Evolutionary conservation across 2,888 invertebrate species (phyloP).

Genomic region (Dusona sp.): DNA sequence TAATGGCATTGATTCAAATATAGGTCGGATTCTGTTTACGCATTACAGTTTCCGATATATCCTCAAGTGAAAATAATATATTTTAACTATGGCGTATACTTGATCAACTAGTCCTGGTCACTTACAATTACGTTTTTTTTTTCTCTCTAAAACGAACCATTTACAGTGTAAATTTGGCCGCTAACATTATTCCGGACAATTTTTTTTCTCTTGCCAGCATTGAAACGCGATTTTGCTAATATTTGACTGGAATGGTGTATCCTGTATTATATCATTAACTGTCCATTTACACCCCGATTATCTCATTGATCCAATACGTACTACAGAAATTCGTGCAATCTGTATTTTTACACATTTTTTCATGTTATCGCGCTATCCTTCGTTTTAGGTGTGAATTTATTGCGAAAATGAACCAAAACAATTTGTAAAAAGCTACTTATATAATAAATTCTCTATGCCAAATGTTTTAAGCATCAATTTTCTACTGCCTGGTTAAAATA

Average conservation of each 20-base stretch:
- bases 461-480: not conserved
- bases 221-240: conserved; percentile 16
- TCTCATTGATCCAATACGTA: not conserved
- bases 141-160: not conserved
- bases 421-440: conserved; percentile 54
- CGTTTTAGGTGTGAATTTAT: not conserved
- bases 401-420: not conserved
- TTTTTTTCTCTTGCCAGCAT: conserved; percentile 45
- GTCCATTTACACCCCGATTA: not conserved
- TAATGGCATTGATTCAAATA: conserved; percentile 53
- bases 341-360: conserved; percentile 13
- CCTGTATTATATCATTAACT: not conserved
- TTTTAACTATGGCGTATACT: not conserved
- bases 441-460: conserved; percentile 44
- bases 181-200: not conserved
- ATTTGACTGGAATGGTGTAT: conserved; percentile 17
- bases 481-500: not conserved
- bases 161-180: not conserved
- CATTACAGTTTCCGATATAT: not conserved
- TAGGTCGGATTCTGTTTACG: not conserved
- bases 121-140: conserved; percentile 18
- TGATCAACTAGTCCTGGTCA: conserved; percentile 45
- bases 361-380: conserved; percentile 9
- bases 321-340: not conserved
- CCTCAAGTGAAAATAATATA: conserved; percentile 25